phyloP scores from a whole-genome alignment of 2,888 invertebrate species.

The Machimus rusticus region DNA sequence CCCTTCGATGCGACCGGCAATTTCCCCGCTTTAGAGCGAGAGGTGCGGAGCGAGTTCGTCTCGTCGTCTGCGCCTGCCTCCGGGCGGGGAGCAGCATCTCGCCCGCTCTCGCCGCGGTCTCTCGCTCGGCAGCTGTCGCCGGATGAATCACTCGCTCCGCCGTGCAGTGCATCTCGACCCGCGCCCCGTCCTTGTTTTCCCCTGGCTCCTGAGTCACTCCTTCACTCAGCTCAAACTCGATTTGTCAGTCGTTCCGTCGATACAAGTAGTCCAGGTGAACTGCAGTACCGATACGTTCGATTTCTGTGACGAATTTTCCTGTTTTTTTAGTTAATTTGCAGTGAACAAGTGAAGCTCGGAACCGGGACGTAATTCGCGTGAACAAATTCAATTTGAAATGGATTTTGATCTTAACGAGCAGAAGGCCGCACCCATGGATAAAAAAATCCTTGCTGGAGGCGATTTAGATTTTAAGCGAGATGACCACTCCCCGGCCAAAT shows the following conservation, averaged over 20 bases:
- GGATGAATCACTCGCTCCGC: neutral
- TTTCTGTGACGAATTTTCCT: constrained; percentile 11
- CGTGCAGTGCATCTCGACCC: neutral
- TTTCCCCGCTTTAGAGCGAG: neutral
- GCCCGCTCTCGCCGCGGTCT: neutral
- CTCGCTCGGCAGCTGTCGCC: neutral
- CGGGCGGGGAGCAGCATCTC: neutral
- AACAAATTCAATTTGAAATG: neutral
- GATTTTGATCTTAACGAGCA: constrained; percentile 15
- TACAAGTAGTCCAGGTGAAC: constrained; percentile 15
- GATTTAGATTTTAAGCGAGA: neutral
- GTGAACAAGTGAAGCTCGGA: neutral
- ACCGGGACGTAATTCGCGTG: neutral
- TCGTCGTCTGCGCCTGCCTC: neutral
- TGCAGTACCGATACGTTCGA: neutral
- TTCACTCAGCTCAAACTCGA: constrained; percentile 16
- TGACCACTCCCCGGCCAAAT: constrained; percentile 35
- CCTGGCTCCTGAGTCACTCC: neutral
- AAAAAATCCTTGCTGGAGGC: neutral
- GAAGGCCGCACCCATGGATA: neutral
- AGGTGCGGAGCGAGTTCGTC: neutral
- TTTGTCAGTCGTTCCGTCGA: constrained; percentile 30
- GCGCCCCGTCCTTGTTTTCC: neutral
- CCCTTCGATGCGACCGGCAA: neutral
- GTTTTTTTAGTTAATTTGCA: neutral